Evolutionary conservation across 2,888 invertebrate species (phyloP), one percentile per base, ranked within the genome.

Genomic region (Pollenia angustigena): DNA sequence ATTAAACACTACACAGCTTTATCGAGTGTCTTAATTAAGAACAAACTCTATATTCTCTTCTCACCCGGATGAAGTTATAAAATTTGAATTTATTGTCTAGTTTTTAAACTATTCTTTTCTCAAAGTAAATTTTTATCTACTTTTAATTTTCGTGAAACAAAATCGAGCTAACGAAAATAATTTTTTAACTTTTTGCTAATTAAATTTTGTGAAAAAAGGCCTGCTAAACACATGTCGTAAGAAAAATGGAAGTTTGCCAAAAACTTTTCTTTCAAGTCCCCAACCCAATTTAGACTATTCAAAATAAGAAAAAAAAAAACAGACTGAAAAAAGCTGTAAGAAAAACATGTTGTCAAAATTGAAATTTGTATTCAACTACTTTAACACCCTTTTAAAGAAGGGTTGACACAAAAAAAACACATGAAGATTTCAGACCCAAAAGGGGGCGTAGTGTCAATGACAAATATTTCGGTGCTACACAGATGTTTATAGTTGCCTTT

Each of bases 231-330:
- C 71, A 75, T 86, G 85, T 75, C 69, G 54, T 54, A 46, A 48
- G 50, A 62, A 50, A 71, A 71, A 80, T 86, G 82, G 82, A 79
- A 50, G 58, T 60, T 82, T 86, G 85, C 79, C 82, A 86, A 86
- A 52, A 81, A 60, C 66, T 56, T 42, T 16, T 32, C 32, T 32
- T 56, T 60, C 44, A 40, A 48, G 40, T 18, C 64, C 46, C 32
- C 69, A 81, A 48, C 14, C 11, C 46, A 48, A 2, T 16, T 14
- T n/a, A 71, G 1, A 52, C 18, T 11, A 44, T 58, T 14, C 9
- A 11, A 16, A 18, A 42, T 50, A 48, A 12, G 60, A 50, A 50
- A n/a, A 7, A 32, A 10, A 46, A n/a, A n/a, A n/a, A n/a, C n/a
- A n/a, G n/a, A n/a, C n/a, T 42, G 3, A 16, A n/a, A 60, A 54